phyloP scores from a whole-genome alignment of 2,888 invertebrate species.

The Drosophila prostipennis region DNA sequence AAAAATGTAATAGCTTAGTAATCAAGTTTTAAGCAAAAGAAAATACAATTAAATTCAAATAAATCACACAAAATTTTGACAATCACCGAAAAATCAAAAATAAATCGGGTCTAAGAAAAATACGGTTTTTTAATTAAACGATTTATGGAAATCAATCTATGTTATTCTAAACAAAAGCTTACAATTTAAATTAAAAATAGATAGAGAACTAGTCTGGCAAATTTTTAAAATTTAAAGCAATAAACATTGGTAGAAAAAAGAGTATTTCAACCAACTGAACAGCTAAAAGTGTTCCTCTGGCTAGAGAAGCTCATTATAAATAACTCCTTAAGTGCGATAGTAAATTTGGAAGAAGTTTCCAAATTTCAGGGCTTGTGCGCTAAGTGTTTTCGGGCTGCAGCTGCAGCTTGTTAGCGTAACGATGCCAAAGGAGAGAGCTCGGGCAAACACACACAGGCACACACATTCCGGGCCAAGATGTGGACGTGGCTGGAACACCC shows the following conservation, averaged over 20 bases:
- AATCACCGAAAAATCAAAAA: no score
- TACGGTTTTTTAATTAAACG: no score
- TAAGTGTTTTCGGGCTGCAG: conserved; percentile 25
- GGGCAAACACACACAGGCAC: background rate
- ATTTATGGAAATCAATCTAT: no score
- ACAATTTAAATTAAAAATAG: no score
- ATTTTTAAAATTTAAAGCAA: background rate
- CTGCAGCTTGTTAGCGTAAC: conserved; percentile 59
- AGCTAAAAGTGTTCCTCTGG: background rate
- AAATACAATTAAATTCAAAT: background rate
- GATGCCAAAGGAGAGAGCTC: conserved; percentile 30
- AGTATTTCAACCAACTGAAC: background rate
- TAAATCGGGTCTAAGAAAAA: no score
- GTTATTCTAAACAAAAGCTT: no score
- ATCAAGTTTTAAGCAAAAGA: background rate
- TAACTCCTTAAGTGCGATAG: background rate
- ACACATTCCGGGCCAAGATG: conserved; percentile 11
- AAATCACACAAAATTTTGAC: background rate
- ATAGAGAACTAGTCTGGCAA: no score
- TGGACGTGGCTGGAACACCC: conserved; percentile 31
- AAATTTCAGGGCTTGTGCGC: conserved; percentile 14
- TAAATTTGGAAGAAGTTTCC: background rate
- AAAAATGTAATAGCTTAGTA: background rate
- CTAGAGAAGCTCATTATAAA: background rate
- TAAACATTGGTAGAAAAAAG: background rate